phyloP scores from a whole-genome alignment of 2,888 invertebrate species.

The Kuschelorhynchus macadamiae region DNA sequence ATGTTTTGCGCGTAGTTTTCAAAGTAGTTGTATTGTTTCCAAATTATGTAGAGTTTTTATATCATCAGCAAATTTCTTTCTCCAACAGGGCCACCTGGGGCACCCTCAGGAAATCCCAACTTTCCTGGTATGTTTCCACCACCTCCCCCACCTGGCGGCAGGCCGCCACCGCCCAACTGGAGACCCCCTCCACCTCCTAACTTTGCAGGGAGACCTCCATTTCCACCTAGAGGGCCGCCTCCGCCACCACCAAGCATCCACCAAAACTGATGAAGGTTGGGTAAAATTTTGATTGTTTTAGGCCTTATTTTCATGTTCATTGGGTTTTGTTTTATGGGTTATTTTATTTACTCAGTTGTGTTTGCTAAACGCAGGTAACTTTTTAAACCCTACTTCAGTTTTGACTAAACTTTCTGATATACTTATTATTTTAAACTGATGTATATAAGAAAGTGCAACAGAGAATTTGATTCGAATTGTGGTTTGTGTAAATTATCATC shows the following conservation, averaged over 20 bases:
- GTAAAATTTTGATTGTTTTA: constrained; percentile 15
- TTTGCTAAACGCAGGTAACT: not conserved
- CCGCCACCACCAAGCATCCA: constrained; percentile 71
- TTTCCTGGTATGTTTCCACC: constrained; percentile 67
- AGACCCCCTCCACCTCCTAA: constrained; percentile 79
- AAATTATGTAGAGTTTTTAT: too few species aligned
- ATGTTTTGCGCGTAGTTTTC: not conserved
- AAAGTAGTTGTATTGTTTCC: too few species aligned
- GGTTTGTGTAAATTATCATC: too few species aligned
- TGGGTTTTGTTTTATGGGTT: not conserved
- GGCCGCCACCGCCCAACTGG: constrained; percentile 78
- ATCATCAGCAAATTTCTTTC: too few species aligned
- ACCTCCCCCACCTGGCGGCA: constrained; percentile 68
- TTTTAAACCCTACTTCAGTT: too few species aligned
- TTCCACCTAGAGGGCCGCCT: constrained; percentile 81
- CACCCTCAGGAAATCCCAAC: too few species aligned
- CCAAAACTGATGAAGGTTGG: constrained; percentile 43
- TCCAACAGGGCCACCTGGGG: too few species aligned
- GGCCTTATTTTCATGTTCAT: not conserved
- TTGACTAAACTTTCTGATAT: too few species aligned
- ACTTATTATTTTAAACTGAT: too few species aligned
- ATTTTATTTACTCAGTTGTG: constrained; percentile 18
- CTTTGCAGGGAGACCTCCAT: constrained; percentile 68
- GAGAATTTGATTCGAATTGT: too few species aligned
- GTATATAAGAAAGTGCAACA: too few species aligned